Conservation (phyloP, 2,888 invertebrate species). For the Laothoe populi region DNA sequence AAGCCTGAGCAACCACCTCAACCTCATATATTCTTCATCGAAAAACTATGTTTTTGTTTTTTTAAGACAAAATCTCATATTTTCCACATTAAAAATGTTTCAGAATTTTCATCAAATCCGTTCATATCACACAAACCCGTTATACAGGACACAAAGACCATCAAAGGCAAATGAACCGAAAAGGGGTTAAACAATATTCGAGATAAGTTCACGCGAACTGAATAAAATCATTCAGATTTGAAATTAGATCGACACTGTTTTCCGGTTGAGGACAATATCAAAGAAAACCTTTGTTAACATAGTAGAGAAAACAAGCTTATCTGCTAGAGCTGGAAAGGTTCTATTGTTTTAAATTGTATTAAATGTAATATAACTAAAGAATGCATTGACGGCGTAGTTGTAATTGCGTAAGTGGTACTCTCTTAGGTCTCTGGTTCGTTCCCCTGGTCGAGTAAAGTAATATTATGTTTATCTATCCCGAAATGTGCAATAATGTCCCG, state of each 20-base stretch:
- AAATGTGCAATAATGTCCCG: no score
- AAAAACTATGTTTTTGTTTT: no score
- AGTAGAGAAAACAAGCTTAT: background rate
- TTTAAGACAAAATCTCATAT: no score
- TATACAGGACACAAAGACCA: background rate
- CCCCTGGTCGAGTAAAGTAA: no score
- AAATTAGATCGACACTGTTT: slow-evolving; percentile 17
- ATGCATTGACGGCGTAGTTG: no score
- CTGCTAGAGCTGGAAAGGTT: background rate
- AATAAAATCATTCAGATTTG: slow-evolving; percentile 21
- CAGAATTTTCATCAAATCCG: background rate
- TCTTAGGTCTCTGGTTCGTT: no score
- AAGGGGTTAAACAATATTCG: slow-evolving; percentile 13
- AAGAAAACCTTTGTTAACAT: background rate
- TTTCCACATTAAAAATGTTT: no score
- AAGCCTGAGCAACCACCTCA: no score
- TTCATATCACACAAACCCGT: background rate
- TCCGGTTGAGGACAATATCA: background rate
- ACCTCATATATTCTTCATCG: no score
- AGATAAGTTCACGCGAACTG: slow-evolving; percentile 1
- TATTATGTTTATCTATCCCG: no score
- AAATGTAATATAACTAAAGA: background rate
- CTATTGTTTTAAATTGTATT: background rate
- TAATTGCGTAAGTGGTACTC: no score
- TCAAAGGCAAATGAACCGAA: slow-evolving; percentile 18